Base-by-base conservation (phyloP, 2,888 invertebrate species). In the Caenorhabditis wallacei region DNA sequence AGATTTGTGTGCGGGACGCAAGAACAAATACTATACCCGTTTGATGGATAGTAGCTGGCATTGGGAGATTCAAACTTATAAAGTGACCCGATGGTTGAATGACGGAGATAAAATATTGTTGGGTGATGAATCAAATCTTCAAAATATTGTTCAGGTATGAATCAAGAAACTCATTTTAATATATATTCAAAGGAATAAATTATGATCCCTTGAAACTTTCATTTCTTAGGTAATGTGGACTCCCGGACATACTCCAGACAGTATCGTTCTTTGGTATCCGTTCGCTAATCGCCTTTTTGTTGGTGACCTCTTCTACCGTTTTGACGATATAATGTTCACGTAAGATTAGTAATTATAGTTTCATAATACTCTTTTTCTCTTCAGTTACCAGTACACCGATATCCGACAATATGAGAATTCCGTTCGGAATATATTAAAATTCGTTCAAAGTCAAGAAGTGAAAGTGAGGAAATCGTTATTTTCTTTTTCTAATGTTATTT, bases 221-320 rank as follows among this genome's bases (percentile, higher is more conserved):
- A 13, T 81, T 83, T 37, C 53, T n/a, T n/a, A 87, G 84, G 84
- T 87, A 2, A 82, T 86, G 64, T 86, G 86, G 87, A 84, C 85
- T 2, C 88, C 88, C 4, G 88, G 88, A 26, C 88, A 88, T 46
- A 88, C 88, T 18, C 88, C 88, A 1, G 88, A 88, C 61, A 84
- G 84, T 59, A 76, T 88, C 22, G 83, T 85, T 48, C 66, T 88
- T 11, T 87, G 87, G 84, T 88, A 88, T 70, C 82, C 81, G 18
- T 75, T 69, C 35, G 85, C 78, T 35, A 82, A 76, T 63, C 76
- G 88, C 37, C 59, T 88, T 22, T 88, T 88, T 68, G 63, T 82
- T n/a, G 88, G 88, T 22, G 88, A 88, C 56, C 68, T 88, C 20
- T 87, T 88, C 59, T 86, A 88, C 56, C 80, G 84, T 64, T 88